Evolutionary conservation across 2,113 vertebrate genomes (phyloP).

Genomic region (Clupea harengus): DNA sequence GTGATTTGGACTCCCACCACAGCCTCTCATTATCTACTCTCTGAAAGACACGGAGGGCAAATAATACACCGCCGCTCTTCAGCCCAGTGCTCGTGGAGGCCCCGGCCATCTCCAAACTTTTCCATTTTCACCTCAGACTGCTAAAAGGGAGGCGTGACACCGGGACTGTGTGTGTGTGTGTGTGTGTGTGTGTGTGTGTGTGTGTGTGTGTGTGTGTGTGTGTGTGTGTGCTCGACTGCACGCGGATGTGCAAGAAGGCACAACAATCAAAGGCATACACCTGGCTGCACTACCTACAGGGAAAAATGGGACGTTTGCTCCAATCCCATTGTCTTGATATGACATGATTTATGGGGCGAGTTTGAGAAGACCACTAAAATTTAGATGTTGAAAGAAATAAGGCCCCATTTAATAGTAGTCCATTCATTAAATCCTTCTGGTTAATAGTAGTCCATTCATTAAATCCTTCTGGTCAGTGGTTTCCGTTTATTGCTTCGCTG

Average conservation of each 20-base stretch:
- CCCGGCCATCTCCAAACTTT: not conserved
- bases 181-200: not conserved
- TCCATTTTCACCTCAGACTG: not conserved
- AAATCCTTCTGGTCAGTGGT: conserved; percentile 27
- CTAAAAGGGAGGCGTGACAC: not conserved
- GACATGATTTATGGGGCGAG: not conserved
- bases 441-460: conserved; percentile 24
- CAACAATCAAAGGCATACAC: not conserved
- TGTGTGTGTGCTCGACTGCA: not conserved
- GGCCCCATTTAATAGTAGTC: conserved; percentile 16
- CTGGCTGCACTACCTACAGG: not conserved
- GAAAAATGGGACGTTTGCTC: not conserved
- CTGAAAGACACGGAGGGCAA: conserved; percentile 17
- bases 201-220: not conserved
- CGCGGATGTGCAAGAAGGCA: too few species aligned
- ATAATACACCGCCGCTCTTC: not conserved
- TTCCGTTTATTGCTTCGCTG: not conserved
- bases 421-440: conserved; percentile 34
- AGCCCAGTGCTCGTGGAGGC: too few species aligned
- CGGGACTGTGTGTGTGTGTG: not conserved
- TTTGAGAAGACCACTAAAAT: conserved; percentile 17
- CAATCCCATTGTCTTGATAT: not conserved
- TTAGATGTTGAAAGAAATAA: conserved; percentile 18
- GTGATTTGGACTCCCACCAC: conserved; percentile 30
- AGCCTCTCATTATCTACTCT: conserved; percentile 32